Evolutionary conservation across 1,140 invertebrate species (phyloP).

Genomic region (Venturia canescens): DNA sequence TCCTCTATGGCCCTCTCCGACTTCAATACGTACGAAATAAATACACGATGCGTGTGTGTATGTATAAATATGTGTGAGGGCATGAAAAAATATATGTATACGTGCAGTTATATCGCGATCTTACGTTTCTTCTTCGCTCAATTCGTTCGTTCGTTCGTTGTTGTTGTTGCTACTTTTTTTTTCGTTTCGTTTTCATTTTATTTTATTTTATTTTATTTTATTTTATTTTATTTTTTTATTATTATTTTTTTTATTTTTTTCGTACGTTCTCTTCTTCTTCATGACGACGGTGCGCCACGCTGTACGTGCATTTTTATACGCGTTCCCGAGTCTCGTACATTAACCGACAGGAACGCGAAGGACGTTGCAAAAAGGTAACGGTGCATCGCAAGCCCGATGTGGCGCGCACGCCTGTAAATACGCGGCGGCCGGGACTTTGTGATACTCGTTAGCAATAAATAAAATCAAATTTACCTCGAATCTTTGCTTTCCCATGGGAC

Average conservation of each 20-base stretch:
- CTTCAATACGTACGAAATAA: constrained; percentile 28
- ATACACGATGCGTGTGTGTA: background rate
- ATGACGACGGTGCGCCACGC: constrained; percentile 6
- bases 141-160: constrained; percentile 26
- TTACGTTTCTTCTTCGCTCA: constrained; percentile 37
- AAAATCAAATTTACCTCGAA: background rate
- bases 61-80: background rate
- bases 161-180: constrained; percentile 28
- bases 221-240: too few relatives aligned
- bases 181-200: too few relatives aligned
- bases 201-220: too few relatives aligned
- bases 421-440: background rate
- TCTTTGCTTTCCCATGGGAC: background rate
- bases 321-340: constrained; percentile 33
- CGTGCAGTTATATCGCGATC: constrained; percentile 36
- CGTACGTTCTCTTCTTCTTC: background rate
- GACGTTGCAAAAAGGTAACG: constrained; percentile 51
- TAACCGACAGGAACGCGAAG: constrained; percentile 45
- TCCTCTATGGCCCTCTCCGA: constrained; percentile 1
- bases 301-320: constrained; percentile 30
- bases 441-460: background rate
- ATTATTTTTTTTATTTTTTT: constrained; percentile 23
- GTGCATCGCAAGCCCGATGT: constrained; percentile 28
- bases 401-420: background rate
- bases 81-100: background rate